Evolutionary conservation across 2,888 invertebrate genomes (phyloP), one percentile per base, ranked within the genome.

Genomic region (Rhagium mordax): DNA sequence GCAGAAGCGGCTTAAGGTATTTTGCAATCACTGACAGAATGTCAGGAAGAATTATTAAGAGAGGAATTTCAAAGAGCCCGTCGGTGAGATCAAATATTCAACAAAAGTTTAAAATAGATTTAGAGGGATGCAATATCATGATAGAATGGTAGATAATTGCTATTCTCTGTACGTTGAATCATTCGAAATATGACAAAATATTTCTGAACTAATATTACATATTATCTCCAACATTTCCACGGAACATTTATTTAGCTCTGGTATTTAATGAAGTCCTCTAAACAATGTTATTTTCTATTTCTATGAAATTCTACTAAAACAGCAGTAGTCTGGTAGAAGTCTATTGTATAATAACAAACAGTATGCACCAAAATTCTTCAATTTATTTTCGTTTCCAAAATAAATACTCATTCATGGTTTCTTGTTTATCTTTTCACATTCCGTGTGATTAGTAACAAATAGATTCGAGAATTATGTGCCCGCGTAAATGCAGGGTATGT

Each of bases 31-130:
- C 20, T 20, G 21, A 20, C 21, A 20, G 55, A 21, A 20, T 55
- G 55, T 24, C 55, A 21, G 24, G 55, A 55, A 55, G 55, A 21
- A 55, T 55, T 55, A 55, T 55, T 55, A 55, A 55, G 24, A 55
- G 41, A 55, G 24, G 24, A 21, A 55, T 55, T 7, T n/a, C 55
- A 24, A 24, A 53, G 24, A 41, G 41, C 41, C 13, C 4, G n/a
- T 15, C 41, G n/a, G 41, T 4, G n/a, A n/a, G n/a, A 41, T 41
- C 41, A 41, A 41, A 41, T 41, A 10, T 41, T 41, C 41, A 41
- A 41, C 41, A 41, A 41, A 41, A 41, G 41, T 41, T 41, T 41
- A 41, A n/a, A 41, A 41, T n/a, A 41, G 41, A n/a, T 41, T 41
- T 41, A 41, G 3, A 41, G 2, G n/a, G 4, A 41, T 41, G n/a